These are phyloP conservation scores for Cebus imitator DNA, from an alignment of 2,113 vertebrate genomes.

Conservation along the genomic window DNA sequence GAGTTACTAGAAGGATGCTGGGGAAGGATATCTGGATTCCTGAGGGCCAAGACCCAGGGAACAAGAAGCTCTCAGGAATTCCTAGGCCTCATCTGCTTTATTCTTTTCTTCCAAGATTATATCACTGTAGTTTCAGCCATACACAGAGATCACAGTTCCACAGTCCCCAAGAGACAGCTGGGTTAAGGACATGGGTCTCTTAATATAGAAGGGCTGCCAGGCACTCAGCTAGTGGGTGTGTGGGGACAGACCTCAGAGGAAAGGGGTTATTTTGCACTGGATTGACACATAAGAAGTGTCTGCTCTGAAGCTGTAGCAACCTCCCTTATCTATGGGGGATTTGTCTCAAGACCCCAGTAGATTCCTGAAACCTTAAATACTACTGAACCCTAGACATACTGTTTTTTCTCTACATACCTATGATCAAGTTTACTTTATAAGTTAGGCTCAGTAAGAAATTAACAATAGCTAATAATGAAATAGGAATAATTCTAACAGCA, in stretches of 20 bases:
- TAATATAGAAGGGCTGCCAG: background rate
- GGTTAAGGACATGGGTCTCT: background rate
- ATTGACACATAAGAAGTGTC: background rate
- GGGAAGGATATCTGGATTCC: background rate
- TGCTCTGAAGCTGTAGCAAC: accelerated
- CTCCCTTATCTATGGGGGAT: background rate
- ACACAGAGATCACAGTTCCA: background rate
- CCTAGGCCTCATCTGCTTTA: background rate
- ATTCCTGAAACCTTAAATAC: background rate
- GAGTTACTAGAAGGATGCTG: background rate
- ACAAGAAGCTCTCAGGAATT: background rate
- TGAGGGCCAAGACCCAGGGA: background rate
- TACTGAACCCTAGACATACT: background rate
- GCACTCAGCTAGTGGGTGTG: background rate
- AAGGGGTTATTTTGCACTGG: no score
- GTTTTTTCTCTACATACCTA: background rate
- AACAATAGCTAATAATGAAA: background rate
- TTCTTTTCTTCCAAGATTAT: background rate
- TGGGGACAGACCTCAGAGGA: background rate
- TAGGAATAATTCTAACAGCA: background rate
- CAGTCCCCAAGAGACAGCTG: background rate
- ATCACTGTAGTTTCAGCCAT: background rate
- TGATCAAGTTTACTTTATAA: background rate
- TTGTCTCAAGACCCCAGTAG: background rate
- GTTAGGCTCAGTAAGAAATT: background rate